These are phyloP conservation scores for Mamestra brassicae DNA, from an alignment of 2,888 invertebrate genomes.

Conservation along the genomic window DNA sequence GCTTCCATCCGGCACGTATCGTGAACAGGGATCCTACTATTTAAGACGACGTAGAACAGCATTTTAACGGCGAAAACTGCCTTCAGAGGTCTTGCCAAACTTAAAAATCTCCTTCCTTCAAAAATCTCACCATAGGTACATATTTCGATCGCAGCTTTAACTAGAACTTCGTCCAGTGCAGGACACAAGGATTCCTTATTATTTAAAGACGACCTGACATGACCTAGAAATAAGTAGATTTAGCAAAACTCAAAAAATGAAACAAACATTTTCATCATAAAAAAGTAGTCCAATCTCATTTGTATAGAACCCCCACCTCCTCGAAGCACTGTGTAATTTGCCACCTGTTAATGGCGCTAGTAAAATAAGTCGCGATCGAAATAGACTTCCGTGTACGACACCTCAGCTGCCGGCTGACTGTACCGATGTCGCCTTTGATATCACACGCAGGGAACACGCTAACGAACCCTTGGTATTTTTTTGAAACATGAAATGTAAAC, in stretches of 20 bases:
- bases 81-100: background rate
- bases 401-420: constrained; percentile 59
- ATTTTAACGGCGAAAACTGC: background rate
- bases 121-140: background rate
- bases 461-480: background rate
- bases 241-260: background rate
- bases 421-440: constrained; percentile 58
- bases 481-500: background rate
- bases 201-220: too few relatives aligned
- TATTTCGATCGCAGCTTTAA: background rate
- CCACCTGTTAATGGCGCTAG: constrained; percentile 75
- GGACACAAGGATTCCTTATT: background rate
- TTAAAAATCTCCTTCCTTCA: background rate
- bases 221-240: background rate
- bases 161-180: background rate
- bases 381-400: constrained; percentile 84
- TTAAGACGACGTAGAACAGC: background rate
- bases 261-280: background rate
- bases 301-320: background rate
- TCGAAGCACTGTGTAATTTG: constrained; percentile 72
- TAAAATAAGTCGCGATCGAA: constrained; percentile 78
- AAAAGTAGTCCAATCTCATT: background rate
- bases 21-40: background rate
- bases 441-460: constrained; percentile 20
- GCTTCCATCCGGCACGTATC: background rate